Base-by-base conservation (phyloP, 2,797 vertebrate species). In the Gadopsis marmoratus region DNA sequence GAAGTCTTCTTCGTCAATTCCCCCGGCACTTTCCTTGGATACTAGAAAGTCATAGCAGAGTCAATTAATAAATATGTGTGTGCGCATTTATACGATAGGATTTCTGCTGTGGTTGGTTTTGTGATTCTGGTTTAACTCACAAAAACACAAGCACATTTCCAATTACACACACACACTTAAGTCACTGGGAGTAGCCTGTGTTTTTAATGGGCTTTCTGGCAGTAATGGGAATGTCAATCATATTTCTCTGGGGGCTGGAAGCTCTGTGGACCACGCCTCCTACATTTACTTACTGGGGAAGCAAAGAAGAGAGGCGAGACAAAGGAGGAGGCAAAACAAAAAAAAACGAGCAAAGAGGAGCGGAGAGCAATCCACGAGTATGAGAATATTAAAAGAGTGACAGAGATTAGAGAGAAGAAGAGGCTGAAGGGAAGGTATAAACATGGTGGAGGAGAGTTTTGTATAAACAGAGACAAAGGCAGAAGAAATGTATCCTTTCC, bases 1-100 rank as follows among this genome's bases (percentile, higher is more conserved):
- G 84, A 99, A 99, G 91, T 99, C 98, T 65, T 99, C 98, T 83
- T 99, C 98, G 92, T 99, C 98, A 68, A 99, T 89, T 45, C 85
- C 97, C 53, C 97, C 97, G 1, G 97, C 95, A 84, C 95, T 96
- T 85, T 99, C 98, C 93, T 98, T 99, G 68, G 97, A 95, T 63
- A 91, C 97, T 97, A 95, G 81, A 64, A 91, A 66, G 80, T n/a
- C 2, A 88, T 17, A 79, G 21, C 21, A 84, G 31, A 83, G 45
- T 35, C 5, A 23, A 17, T 76, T 54, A 55, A 62, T 50, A 8
- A 19, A 33, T 16, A 3, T 39, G 8, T 23, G 12, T 2, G 7
- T 47, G 26, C 67, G 31, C 29, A 47, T 68, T 67, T 50, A 70
- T 35, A 53, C 9, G 2, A 48, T 7, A 4, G 9, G 31, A 50